phyloP scores from a whole-genome alignment of 2,113 vertebrate genomes.

The Chlorodrepanis virens region DNA sequence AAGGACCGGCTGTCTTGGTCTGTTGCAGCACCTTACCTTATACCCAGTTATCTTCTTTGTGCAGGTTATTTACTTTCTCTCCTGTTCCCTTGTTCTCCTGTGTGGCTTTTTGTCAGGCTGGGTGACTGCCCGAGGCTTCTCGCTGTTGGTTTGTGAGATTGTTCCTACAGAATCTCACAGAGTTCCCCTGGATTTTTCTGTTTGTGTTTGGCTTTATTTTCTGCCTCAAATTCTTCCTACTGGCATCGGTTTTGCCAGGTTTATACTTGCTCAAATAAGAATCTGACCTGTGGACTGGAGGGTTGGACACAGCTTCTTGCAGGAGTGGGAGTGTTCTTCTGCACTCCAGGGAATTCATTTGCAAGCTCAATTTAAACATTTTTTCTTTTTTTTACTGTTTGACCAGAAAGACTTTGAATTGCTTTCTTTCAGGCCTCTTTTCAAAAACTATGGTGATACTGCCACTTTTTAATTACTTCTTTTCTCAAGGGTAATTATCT shows the following conservation, averaged over 20 bases:
- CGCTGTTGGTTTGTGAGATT: background rate
- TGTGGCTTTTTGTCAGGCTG: background rate
- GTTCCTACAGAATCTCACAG: background rate
- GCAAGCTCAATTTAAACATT: background rate
- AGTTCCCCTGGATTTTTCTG: background rate
- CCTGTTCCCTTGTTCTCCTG: background rate
- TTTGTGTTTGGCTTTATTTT: background rate
- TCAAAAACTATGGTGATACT: background rate
- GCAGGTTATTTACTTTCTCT: background rate
- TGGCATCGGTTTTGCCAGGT: background rate
- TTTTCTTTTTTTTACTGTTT: background rate
- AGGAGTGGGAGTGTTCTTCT: background rate
- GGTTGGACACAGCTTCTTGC: background rate
- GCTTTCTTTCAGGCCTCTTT: background rate
- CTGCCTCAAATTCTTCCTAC: background rate
- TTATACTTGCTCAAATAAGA: background rate
- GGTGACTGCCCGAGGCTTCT: background rate
- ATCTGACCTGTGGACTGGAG: background rate
- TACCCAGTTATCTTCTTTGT: background rate
- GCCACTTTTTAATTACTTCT: conserved; percentile 24
- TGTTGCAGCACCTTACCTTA: background rate
- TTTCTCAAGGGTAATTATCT: conserved; percentile 23
- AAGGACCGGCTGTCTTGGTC: background rate
- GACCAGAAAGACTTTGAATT: background rate
- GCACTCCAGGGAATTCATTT: background rate